Evolutionary conservation across 30 jellyfish, hydroid and myxozoan species (phyloP), one percentile per base, ranked within the genome.

Genomic region (Hydractinia symbiolongicarpus): DNA sequence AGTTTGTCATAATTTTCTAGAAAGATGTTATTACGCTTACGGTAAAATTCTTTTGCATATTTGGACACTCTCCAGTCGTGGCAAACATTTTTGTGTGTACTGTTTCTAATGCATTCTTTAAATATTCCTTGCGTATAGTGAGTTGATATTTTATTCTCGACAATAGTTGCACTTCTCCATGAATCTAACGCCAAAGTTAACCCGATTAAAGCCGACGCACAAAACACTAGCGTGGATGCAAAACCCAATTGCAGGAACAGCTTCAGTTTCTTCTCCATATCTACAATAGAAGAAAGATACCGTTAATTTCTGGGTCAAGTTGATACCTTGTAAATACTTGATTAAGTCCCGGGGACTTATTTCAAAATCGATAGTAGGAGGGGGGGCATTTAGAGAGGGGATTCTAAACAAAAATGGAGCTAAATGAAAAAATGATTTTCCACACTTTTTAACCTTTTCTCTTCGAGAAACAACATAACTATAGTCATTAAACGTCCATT

Each of bases 151-250:
- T 13, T 51, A 74, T 74, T 51, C 15, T 13, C 54, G 0, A 58
- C 40, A 9, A n/a, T 51, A 64, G 74, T 64, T 6, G 16, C 19
- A 64, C 19, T 50, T 74, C 83, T 74, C 83, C 83, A 74, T 0
- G 83, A 4, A 74, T 74, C 83, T 1, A 74, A 0, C 0, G 67
- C 83, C 21, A 74, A 58, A 8, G 83, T 30, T n/a, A 74, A 74
- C 13, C 68, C 83, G 54, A 74, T 50, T 50, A 74, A 50, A 0
- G 66, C 83, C 4, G 68, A 30, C 7, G 69, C 83, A 50, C 51
- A 50, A 0, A 58, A 55, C 20, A 49, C 54, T 20, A 74, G 54
- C 54, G 83, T 55, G 20, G 83, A 74, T 9, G 83, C 83, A 66
- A 55, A 8, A 30, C 69, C 83, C 44, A 74, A 49, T 49, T 49